Base-by-base conservation (phyloP, 2,113 vertebrate species). In the Cygnus buccinator region DNA sequence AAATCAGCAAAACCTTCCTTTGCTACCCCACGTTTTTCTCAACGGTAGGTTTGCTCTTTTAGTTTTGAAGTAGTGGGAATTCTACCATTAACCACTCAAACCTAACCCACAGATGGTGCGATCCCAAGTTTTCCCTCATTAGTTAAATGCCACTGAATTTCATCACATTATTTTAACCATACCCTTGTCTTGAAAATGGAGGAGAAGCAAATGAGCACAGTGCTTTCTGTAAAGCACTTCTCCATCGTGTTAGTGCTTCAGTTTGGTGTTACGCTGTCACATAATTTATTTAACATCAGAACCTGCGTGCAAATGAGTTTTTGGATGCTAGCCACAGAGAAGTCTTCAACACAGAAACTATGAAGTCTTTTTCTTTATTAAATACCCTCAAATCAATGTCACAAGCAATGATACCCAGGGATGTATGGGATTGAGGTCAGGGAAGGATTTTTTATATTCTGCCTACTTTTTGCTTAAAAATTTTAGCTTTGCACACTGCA, bases 311-410 rank as follows among this genome's bases (percentile, higher is more conserved):
- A 96, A 93, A 91, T 39, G 75, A 82, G 82, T 41, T 80, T 85
- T 58, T 84, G 71, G 93, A 91, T 80, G 28, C 26, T 73, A 93
- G 89, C 87, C 95, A 91, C 59, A 54, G 33, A 61, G 37, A 33
- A 85, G 19, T 26, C 63, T 87, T 71, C 63, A 93, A 44, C 16
- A 44, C 44, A 66, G 66, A 63, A 93, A 59, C 41, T 6, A 65
- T 19, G 23, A 65, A 87, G 44, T 58, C 22, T 46, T 75, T 43
- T n/a, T 74, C 79, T 89, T 79, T 52, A 90, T 91, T 91, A 85
- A 95, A 91, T 22, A 66, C 37, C 12, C 77, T 84, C 84, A 76
- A 89, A 95, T 87, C 84, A 94, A 70, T 19, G 67, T 37, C 91
- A 90, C 52, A 67, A 80, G 63, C 66, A 75, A n/a, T 3, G 46